Percentiles rank a stretch among this genome's conserved stretches.
Conservation (phyloP, 2,113 vertebrate genomes). For the Myrmophylax atrothorax region DNA sequence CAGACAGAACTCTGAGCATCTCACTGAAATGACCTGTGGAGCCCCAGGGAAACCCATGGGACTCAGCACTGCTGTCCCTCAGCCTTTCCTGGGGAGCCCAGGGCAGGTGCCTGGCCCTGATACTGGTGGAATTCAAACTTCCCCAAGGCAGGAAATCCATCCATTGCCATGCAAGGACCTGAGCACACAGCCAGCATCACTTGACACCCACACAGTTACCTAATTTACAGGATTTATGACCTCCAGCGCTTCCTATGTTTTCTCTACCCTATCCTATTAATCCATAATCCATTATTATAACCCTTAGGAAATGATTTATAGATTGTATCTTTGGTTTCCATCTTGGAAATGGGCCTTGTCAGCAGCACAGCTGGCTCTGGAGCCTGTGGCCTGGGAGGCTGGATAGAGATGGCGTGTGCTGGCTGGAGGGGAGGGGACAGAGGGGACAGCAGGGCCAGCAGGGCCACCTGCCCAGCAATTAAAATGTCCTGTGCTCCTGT, state of each 20-base stretch:
- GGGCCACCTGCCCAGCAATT: background rate
- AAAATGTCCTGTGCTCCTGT: background rate
- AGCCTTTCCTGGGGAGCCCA: background rate
- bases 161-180: background rate
- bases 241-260: background rate
- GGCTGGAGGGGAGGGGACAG: background rate
- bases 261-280: slow-evolving; percentile 30
- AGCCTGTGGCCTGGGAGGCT: slow-evolving; percentile 4
- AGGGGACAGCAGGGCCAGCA: background rate
- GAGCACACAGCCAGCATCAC: background rate
- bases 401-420: background rate
- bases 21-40: background rate
- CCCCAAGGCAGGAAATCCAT: background rate
- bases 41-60: background rate
- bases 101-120: accelerated
- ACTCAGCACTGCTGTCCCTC: background rate
- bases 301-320: slow-evolving; percentile 29
- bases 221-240: slow-evolving; percentile 31
- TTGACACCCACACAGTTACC: background rate
- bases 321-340: slow-evolving; percentile 25
- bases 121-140: background rate
- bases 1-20: background rate
- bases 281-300: slow-evolving; percentile 55
- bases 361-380: background rate
- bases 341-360: slow-evolving; percentile 1